Conservation (phyloP, 2,113 vertebrate species). For the Brachypodius melanocephalos region DNA sequence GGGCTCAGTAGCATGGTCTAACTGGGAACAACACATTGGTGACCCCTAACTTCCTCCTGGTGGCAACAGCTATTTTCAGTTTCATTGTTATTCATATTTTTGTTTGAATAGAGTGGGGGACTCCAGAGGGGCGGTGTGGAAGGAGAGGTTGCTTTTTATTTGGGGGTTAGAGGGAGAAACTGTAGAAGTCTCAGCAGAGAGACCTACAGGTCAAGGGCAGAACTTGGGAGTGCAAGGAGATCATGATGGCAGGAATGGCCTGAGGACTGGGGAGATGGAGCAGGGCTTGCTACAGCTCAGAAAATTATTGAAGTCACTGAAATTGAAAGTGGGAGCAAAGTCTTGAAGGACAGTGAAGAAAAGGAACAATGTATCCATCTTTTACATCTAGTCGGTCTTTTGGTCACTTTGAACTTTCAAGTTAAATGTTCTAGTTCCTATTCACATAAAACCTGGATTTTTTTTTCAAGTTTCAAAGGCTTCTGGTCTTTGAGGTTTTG, state of each 20-base stretch:
- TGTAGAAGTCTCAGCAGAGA: not conserved
- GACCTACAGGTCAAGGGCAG: not conserved
- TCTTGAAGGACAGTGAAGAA: not conserved
- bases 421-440: not conserved
- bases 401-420: not conserved
- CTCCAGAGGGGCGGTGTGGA: not conserved
- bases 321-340: not conserved
- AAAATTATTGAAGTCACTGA: not conserved
- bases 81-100: not conserved
- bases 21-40: rapidly evolving
- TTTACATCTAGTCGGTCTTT: not conserved
- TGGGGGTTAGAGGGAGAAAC: rapidly evolving
- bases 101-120: not conserved
- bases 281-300: not conserved
- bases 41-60: not conserved
- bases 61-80: not conserved
- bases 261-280: not conserved
- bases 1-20: rapidly evolving
- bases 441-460: not conserved
- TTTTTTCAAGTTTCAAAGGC: not conserved
- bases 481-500: not conserved
- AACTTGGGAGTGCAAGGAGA: not conserved
- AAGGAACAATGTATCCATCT: not conserved
- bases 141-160: not conserved
- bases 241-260: not conserved